Conservation (phyloP, 2,797 vertebrate species). For the Centropyge bicolor region DNA sequence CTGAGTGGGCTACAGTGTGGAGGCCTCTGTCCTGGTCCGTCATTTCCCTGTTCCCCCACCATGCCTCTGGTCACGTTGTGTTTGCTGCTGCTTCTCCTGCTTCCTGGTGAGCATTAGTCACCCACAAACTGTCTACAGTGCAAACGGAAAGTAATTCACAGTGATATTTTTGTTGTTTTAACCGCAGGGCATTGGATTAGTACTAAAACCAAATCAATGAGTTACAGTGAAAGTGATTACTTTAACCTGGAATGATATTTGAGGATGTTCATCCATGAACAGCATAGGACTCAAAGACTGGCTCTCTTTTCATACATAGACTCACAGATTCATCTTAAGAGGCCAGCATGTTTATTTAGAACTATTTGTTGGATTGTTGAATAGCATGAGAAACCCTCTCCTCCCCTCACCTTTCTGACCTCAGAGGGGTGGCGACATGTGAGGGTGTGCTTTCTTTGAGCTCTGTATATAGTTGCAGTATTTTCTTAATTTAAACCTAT, state of each 20-base stretch:
- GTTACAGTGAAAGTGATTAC: neutral
- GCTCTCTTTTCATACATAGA: neutral
- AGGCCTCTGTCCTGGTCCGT: slow-evolving; percentile 41
- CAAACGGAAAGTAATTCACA: neutral
- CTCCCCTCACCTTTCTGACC: too few relatives aligned
- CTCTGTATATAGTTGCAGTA: too few relatives aligned
- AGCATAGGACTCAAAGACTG: neutral
- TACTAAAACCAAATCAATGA: neutral
- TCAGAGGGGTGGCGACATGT: too few relatives aligned
- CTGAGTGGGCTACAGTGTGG: slow-evolving; percentile 61
- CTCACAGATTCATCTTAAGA: neutral
- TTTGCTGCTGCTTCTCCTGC: slow-evolving; percentile 22
- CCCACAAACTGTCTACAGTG: neutral
- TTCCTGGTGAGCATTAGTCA: slow-evolving; percentile 49
- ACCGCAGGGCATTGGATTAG: neutral
- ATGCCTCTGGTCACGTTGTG: slow-evolving; percentile 48
- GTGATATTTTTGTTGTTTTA: neutral
- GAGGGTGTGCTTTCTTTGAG: too few relatives aligned
- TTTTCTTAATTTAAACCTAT: too few relatives aligned
- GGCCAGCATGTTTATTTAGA: neutral
- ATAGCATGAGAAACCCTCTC: too few relatives aligned
- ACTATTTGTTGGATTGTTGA: neutral
- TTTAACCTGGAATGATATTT: neutral
- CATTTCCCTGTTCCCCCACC: slow-evolving; percentile 41
- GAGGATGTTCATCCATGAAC: neutral